Percentiles rank a stretch among this genome's conserved stretches.
Conservation (phyloP, 2,797 vertebrate species). For the Melopsittacus undulatus region DNA sequence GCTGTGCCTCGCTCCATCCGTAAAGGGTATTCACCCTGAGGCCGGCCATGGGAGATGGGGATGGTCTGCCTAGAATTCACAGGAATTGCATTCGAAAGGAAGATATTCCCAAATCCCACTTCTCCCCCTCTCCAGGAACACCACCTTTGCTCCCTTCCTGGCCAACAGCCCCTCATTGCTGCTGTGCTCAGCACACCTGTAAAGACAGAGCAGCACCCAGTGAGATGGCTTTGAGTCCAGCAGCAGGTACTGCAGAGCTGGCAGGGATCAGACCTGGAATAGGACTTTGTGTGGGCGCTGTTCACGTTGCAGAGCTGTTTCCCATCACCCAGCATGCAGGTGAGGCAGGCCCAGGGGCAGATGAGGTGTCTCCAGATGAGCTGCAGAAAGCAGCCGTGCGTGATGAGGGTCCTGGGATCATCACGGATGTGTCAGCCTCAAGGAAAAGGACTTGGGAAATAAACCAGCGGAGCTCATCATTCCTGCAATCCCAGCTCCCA, state of each 20-base stretch:
- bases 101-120: background rate
- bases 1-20: background rate
- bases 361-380: background rate
- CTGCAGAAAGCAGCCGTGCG: background rate
- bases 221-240: background rate
- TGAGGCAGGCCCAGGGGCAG: background rate
- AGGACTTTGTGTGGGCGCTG: too few relatives aligned
- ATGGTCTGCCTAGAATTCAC: background rate
- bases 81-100: background rate
- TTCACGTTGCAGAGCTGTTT: background rate
- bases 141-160: background rate
- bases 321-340: background rate
- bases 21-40: fast-evolving
- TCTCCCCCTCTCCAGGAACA: background rate
- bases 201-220: fast-evolving
- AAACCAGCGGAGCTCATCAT: background rate
- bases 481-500: background rate
- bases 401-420: background rate
- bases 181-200: background rate
- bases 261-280: fast-evolving
- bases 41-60: background rate
- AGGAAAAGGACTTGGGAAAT: fast-evolving
- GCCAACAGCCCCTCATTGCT: background rate
- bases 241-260: background rate
- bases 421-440: background rate